Evolutionary conservation across 2,888 invertebrate species (phyloP).

Genomic region (Netelia virgata): DNA sequence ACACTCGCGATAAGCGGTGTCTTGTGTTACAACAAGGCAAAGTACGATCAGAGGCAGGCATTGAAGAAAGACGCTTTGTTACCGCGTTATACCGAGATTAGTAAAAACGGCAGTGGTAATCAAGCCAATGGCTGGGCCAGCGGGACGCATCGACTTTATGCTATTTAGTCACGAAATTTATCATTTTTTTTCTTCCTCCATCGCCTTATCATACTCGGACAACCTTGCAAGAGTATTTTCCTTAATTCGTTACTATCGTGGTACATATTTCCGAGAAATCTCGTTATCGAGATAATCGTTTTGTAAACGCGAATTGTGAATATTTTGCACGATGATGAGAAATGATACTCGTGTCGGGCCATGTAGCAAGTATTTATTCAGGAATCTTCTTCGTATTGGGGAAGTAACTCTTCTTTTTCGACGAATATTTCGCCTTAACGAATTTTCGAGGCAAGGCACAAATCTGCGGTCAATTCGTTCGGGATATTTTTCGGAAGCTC

Average conservation of each 20-base stretch:
- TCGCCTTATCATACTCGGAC: conserved; percentile 50
- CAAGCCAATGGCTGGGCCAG: conserved; percentile 78
- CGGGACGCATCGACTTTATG: conserved; percentile 75
- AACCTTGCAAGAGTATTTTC: conserved; percentile 67
- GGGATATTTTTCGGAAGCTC: no score
- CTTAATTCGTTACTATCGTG: background rate
- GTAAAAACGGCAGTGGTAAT: conserved; percentile 72
- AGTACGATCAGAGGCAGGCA: conserved; percentile 88
- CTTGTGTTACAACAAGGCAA: conserved; percentile 95
- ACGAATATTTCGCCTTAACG: no score
- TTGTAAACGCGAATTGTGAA: background rate
- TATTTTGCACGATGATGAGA: background rate
- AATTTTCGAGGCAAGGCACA: no score
- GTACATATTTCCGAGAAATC: background rate
- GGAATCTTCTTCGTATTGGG: background rate
- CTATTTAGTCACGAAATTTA: conserved; percentile 76
- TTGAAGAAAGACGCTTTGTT: conserved; percentile 86
- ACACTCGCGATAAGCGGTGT: conserved; percentile 95
- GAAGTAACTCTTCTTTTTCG: no score
- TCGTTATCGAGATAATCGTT: background rate
- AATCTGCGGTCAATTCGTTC: background rate
- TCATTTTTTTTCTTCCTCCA: conserved; percentile 23
- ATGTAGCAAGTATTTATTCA: conserved; percentile 21
- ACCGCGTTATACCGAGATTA: conserved; percentile 83
- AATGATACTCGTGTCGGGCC: background rate